Evolutionary conservation across 2,888 invertebrate genomes (phyloP).

Genomic region (Notodromas monacha): DNA sequence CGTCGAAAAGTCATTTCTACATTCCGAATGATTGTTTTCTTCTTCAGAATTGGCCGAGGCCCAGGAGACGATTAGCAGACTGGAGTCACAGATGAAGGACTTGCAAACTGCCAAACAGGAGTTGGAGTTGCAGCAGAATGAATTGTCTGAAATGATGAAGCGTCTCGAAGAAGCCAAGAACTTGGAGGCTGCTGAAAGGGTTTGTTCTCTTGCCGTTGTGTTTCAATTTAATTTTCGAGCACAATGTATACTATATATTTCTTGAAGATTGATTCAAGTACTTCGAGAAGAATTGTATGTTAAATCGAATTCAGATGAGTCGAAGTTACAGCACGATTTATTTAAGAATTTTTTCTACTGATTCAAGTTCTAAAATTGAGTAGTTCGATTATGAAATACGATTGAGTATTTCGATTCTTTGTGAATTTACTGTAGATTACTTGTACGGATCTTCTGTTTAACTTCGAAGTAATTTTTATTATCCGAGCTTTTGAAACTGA

Average conservation of each 20-base stretch:
- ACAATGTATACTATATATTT: no score
- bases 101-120: slow-evolving; percentile 70
- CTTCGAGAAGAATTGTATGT: no score
- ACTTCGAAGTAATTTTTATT: background rate
- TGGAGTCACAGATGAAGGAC: slow-evolving; percentile 66
- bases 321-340: no score
- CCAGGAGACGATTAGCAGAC: slow-evolving; percentile 37
- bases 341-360: no score
- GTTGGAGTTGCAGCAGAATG: slow-evolving; percentile 48
- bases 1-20: slow-evolving; percentile 1
- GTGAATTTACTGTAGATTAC: no score
- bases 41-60: slow-evolving; percentile 18
- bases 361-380: no score
- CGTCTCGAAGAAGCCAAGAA: slow-evolving; percentile 69
- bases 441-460: slow-evolving; percentile 2
- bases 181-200: slow-evolving; percentile 31
- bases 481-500: background rate
- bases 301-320: no score
- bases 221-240: no score
- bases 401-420: no score
- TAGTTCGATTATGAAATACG: no score
- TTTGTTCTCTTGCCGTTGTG: no score
- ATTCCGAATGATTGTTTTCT: slow-evolving; percentile 7
- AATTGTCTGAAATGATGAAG: slow-evolving; percentile 48
- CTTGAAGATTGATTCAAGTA: no score